phyloP scores from a whole-genome alignment of 35 echinoderm and acorn worm genomes.

The Lytechinus pictus region DNA sequence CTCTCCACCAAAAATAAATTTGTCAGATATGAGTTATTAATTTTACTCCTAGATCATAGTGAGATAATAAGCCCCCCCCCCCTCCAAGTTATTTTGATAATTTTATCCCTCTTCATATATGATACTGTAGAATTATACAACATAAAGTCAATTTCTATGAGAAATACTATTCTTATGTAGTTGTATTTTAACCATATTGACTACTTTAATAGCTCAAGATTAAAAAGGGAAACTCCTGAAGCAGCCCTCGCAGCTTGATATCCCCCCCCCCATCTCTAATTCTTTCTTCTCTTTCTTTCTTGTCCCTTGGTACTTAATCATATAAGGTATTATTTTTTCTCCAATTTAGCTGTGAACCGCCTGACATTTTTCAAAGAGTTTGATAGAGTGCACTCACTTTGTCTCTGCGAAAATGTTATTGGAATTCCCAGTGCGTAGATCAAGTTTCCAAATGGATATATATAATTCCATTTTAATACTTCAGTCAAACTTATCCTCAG shows the following conservation, averaged over 20 bases:
- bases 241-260: neutral
- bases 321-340: neutral
- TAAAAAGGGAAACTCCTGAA: too few relatives aligned
- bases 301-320: neutral
- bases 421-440: neutral
- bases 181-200: too few relatives aligned
- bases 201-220: too few relatives aligned
- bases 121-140: too few relatives aligned
- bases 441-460: slow-evolving; percentile 7
- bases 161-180: too few relatives aligned
- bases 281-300: neutral
- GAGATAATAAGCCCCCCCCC: too few relatives aligned
- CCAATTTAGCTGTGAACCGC: neutral
- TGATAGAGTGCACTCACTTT: slow-evolving; percentile 1
- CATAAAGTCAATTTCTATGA: too few relatives aligned
- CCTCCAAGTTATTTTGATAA: too few relatives aligned
- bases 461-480: neutral
- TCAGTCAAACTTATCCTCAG: neutral
- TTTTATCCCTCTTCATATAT: too few relatives aligned
- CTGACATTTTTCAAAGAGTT: neutral
- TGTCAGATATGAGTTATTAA: too few relatives aligned
- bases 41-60: too few relatives aligned
- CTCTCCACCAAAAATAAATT: too few relatives aligned
- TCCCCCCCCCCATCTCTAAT: neutral
- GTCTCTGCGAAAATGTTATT: neutral